These are phyloP conservation scores for Garrulus glandarius DNA, from an alignment of 2,797 vertebrate genomes.

Conservation along the genomic window DNA sequence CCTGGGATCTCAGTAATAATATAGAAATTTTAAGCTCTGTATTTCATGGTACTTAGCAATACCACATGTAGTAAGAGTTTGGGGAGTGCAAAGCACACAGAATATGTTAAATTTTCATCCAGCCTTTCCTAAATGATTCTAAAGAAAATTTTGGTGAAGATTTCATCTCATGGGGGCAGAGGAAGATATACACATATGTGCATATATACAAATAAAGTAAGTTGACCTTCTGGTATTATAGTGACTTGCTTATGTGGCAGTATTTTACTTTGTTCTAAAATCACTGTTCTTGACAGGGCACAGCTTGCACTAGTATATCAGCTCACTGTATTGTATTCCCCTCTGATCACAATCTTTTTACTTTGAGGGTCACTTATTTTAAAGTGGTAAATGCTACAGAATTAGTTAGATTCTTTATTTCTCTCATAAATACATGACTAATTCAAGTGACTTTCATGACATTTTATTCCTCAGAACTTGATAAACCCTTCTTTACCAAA, in stretches of 20 bases:
- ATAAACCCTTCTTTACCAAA: not conserved
- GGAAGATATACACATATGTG: not conserved
- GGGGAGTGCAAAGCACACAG: not conserved
- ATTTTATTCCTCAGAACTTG: not conserved
- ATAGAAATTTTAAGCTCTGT: not conserved
- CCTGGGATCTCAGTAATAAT: not conserved
- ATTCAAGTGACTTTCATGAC: not conserved
- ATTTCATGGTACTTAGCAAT: not conserved
- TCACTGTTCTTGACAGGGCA: not conserved
- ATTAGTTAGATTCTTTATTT: not conserved
- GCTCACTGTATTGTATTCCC: not conserved
- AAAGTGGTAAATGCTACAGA: conserved; percentile 1
- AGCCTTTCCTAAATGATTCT: not conserved
- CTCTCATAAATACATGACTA: not conserved
- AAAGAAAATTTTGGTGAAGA: not conserved
- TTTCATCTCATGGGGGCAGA: not conserved
- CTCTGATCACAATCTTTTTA: not conserved
- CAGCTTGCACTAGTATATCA: not conserved
- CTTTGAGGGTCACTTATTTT: not conserved
- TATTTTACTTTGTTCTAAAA: not conserved
- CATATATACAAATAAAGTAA: not conserved
- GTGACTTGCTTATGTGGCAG: not conserved
- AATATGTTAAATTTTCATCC: not conserved
- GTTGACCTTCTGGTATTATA: not conserved
- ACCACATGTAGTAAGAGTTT: not conserved